A percentile compares a stretch with the other conserved stretches of the same genome.
Evolutionary conservation across 2,888 invertebrate genomes (phyloP).

Genomic region (Drosophila koepferae): DNA sequence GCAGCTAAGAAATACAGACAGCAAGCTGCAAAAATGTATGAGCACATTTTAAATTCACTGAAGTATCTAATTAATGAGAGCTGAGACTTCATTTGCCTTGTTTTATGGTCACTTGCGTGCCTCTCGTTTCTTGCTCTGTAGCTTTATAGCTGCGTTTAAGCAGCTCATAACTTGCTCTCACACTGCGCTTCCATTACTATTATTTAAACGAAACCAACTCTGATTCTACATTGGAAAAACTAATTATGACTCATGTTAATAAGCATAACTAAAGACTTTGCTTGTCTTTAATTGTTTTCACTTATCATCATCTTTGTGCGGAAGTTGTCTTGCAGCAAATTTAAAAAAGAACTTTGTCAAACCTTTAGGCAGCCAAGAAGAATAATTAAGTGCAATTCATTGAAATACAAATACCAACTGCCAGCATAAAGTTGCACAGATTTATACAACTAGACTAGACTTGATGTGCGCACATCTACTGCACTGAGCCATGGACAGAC

Average conservation of each 20-base stretch:
- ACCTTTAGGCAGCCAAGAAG: slow-evolving; percentile 4
- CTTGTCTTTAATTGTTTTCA: slow-evolving; percentile 31
- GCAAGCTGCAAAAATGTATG: slow-evolving; percentile 25
- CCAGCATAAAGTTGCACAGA: slow-evolving; percentile 9
- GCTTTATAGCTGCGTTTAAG: slow-evolving; percentile 12
- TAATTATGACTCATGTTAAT: not conserved
- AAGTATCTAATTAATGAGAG: slow-evolving; percentile 59
- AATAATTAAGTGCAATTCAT: slow-evolving; percentile 27
- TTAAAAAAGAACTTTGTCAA: slow-evolving; percentile 15
- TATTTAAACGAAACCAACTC: slow-evolving; percentile 14
- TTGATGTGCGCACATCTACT: not conserved
- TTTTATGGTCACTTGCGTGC: slow-evolving; percentile 6
- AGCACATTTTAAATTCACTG: slow-evolving; percentile 31
- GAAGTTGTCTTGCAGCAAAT: slow-evolving; percentile 3
- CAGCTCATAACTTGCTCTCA: not conserved
- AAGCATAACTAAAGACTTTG: not conserved
- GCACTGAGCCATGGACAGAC: not conserved
- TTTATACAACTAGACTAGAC: not conserved
- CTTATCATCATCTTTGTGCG: slow-evolving; percentile 25
- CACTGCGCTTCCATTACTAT: not conserved
- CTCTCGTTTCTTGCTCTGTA: not conserved
- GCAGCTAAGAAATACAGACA: slow-evolving; percentile 13
- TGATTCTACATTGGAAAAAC: not conserved
- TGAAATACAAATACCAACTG: slow-evolving; percentile 21
- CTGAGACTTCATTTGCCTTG: slow-evolving; percentile 45